phyloP scores from a whole-genome alignment of 2,888 invertebrate genomes.

The Zootermopsis nevadensis region DNA sequence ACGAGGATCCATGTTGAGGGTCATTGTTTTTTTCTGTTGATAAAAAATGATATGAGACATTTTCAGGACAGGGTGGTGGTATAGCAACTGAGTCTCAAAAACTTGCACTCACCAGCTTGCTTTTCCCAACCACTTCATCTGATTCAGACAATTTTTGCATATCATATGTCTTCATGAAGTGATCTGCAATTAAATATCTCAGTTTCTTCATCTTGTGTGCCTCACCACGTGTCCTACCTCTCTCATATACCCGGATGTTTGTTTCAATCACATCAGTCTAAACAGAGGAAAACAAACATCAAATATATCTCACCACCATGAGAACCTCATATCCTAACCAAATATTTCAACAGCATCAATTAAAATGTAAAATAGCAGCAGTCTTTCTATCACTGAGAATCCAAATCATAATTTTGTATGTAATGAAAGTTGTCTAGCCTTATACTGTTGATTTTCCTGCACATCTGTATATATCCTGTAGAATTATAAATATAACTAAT shows the following conservation, averaged over 20 bases:
- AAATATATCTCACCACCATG: no score
- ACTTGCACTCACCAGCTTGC: conserved; percentile 38
- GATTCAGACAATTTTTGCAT: conserved; percentile 63
- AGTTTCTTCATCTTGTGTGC: conserved; percentile 62
- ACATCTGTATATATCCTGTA: no score
- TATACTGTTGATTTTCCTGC: no score
- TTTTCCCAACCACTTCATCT: conserved; percentile 57
- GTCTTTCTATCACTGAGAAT: no score
- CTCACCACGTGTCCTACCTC: not conserved
- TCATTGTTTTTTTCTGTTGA: conserved; percentile 41
- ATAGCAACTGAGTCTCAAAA: no score
- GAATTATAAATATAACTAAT: no score
- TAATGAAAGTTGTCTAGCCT: no score
- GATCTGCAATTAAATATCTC: conserved; percentile 66
- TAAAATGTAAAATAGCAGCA: no score
- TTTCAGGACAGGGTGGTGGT: no score
- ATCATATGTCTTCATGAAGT: conserved; percentile 71
- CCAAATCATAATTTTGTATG: no score
- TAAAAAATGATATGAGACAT: not conserved
- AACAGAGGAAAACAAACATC: not conserved
- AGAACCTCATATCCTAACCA: no score
- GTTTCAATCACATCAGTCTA: conserved; percentile 54
- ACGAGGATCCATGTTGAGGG: conserved; percentile 62
- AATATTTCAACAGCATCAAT: no score
- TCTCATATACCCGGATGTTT: conserved; percentile 24